Conservation (phyloP, 30 jellyfish, hydroid and myxozoan species). For the Aurelia sp. region DNA sequence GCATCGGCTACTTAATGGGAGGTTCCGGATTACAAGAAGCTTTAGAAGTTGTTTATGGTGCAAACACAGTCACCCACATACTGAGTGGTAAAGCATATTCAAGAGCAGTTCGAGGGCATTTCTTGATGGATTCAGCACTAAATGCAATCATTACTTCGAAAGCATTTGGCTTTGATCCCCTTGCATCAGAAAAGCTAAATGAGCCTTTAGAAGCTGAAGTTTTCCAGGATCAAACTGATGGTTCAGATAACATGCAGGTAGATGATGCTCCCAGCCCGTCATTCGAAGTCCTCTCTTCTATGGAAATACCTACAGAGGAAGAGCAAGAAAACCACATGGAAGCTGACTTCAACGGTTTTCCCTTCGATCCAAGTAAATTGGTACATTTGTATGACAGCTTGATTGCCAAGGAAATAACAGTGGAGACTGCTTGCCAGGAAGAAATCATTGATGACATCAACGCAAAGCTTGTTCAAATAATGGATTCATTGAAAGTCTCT, state of each 20-base stretch:
- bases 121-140: slow-evolving; percentile 21
- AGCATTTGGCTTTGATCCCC: slow-evolving; percentile 27
- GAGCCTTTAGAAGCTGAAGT: slow-evolving; percentile 18
- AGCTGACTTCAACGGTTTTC: neutral
- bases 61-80: slow-evolving; percentile 50
- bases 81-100: slow-evolving; percentile 44
- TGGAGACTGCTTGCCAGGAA: slow-evolving; percentile 6
- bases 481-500: neutral
- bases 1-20: slow-evolving; percentile 40
- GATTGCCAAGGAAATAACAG: slow-evolving; percentile 22
- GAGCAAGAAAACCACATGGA: slow-evolving; percentile 9
- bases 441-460: neutral
- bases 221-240: slow-evolving; percentile 20
- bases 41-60: slow-evolving; percentile 30
- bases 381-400: slow-evolving; percentile 12
- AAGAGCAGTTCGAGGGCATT: slow-evolving; percentile 61
- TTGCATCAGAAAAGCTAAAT: slow-evolving; percentile 21
- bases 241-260: slow-evolving; percentile 22
- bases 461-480: neutral
- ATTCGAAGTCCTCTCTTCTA: slow-evolving; percentile 20
- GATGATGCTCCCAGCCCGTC: neutral
- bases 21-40: slow-evolving; percentile 38
- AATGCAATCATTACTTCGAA: slow-evolving; percentile 24
- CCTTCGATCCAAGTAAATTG: slow-evolving; percentile 6
- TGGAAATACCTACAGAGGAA: slow-evolving; percentile 20